phyloP scores from a whole-genome alignment of 2,113 vertebrate species.

The Sebastes schlegelii region DNA sequence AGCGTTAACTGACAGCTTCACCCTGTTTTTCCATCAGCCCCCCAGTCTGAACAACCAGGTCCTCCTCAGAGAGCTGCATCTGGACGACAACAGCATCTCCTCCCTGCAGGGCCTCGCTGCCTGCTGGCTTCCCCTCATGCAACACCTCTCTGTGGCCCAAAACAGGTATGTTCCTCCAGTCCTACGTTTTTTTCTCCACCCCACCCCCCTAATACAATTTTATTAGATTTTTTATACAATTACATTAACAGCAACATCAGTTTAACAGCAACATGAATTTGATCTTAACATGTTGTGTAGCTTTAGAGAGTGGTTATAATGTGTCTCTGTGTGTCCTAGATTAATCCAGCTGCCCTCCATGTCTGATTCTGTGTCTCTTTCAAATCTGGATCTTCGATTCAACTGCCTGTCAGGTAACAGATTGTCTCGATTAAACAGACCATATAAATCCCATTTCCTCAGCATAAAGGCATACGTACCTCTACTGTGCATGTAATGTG shows the following conservation, averaged over 20 bases:
- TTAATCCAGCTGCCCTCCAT: slow-evolving; percentile 88
- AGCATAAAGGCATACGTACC: background rate
- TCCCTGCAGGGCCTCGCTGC: slow-evolving; percentile 80
- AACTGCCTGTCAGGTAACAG: slow-evolving; percentile 94
- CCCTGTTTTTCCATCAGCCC: slow-evolving; percentile 76
- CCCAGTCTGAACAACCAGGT: slow-evolving; percentile 91
- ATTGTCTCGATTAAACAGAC: slow-evolving; percentile 2
- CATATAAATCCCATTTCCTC: background rate
- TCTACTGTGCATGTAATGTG: background rate
- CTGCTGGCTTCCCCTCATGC: slow-evolving; percentile 92
- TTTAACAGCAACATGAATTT: background rate
- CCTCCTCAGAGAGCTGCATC: slow-evolving; percentile 89
- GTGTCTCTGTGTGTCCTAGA: slow-evolving; percentile 79
- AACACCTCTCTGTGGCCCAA: slow-evolving; percentile 84
- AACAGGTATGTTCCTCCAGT: slow-evolving; percentile 85
- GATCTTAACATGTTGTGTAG: background rate
- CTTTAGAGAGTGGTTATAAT: background rate
- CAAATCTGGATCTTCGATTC: slow-evolving; percentile 87
- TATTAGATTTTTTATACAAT: background rate
- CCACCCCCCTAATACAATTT: background rate
- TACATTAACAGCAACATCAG: background rate
- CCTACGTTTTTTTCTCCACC: background rate
- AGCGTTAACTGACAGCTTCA: slow-evolving; percentile 39
- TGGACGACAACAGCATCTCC: slow-evolving; percentile 93
- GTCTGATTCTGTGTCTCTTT: slow-evolving; percentile 87